Evolutionary conservation across 2,113 vertebrate species (phyloP), one percentile per base, ranked within the genome.

Genomic region (Diphyllodes magnificus): DNA sequence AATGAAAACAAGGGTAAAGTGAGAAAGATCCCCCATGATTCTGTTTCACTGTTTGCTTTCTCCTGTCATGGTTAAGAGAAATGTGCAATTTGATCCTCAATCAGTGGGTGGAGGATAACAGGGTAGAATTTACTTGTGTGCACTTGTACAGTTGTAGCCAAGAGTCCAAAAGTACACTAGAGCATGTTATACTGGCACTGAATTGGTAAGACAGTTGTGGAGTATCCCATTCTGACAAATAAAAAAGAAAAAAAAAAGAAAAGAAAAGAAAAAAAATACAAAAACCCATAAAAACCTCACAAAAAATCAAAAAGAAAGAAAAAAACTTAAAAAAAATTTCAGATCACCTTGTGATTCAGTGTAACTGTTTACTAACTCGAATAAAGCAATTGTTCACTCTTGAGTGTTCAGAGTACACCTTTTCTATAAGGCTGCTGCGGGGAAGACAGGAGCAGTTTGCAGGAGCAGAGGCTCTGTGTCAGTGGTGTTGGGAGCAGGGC

Each of bases 141-240:
- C 98, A 98, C 98, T 98, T 98, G 98, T 98, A 98, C 97, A 98
- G 98, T 98, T 95, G 98, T 98, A 98, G 99, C 98, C 98, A 98
- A 98, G 98, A 98, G 97, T 98, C 98, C 98, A 98, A 98, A 98
- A 98, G 98, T 97, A 98, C 98, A 98, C 97, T 98, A 98, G 97
- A 98, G 98, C 98, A 98, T 97, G 98, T 98, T 97, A 98, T 98
- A 91, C 98, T 96, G 97, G 97, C 98, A 97, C 98, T 98, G 98
- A 98, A 97, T 97, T 93, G 97, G 97, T 98, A 98, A 98, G 97
- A 98, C 91, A 96, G 97, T 97, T 40, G 97, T 98, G 97, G 97
- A 98, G 97, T 98, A 96, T 97, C 97, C 98, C 98, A 97, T 98
- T 97, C 97, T 98, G 97, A 98, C 86, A 97, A 98, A 97, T 91